phyloP scores from a whole-genome alignment of 2,113 vertebrate genomes.

The Perognathus longimembris region DNA sequence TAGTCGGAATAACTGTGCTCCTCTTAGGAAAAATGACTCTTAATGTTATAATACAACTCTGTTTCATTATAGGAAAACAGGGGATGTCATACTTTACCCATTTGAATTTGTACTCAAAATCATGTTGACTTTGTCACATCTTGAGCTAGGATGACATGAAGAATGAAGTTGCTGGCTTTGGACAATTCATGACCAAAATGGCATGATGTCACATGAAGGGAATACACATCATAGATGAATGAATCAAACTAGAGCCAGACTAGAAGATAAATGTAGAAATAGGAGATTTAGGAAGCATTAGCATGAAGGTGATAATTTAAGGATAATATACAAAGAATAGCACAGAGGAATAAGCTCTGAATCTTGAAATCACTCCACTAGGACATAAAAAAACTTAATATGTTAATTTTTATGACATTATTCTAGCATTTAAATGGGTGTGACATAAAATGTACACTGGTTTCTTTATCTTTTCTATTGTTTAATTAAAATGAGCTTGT shows the following conservation, averaged over 20 bases:
- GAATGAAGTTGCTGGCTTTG: neutral
- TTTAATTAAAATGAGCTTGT: conserved; percentile 22
- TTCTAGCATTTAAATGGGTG: conserved; percentile 9
- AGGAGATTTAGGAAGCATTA: neutral
- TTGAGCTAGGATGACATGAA: neutral
- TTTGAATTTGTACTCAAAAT: neutral
- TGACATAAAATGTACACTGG: neutral
- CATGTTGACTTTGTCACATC: neutral
- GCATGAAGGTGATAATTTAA: neutral
- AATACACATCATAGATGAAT: too few relatives aligned
- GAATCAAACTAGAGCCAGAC: neutral
- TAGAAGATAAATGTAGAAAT: neutral
- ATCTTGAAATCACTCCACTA: neutral
- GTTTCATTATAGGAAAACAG: neutral
- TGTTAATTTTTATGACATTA: conserved; percentile 9
- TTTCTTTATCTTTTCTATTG: conserved; percentile 11
- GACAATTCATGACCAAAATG: too few relatives aligned
- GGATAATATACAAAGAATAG: neutral
- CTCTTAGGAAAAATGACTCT: neutral
- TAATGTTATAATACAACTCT: conserved; percentile 29
- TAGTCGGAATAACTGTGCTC: neutral
- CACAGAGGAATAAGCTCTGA: neutral
- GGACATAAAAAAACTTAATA: neutral
- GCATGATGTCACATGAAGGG: too few relatives aligned
- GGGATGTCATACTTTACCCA: neutral